Evolutionary conservation across 2,888 invertebrate genomes (phyloP), one percentile per base, ranked within the genome.

Genomic region (Nycteola revayana): DNA sequence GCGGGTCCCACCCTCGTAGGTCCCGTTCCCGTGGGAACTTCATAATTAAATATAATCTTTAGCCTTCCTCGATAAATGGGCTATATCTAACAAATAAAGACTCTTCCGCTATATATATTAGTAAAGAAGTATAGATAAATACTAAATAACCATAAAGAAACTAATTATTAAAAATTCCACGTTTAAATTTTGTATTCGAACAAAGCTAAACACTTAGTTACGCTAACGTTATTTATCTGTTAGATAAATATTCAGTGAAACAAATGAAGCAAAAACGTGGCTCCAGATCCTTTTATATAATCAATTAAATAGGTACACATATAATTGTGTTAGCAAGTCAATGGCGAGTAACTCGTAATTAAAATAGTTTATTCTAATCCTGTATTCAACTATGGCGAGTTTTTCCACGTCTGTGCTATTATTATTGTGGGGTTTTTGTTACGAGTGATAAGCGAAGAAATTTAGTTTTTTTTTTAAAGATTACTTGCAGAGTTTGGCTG

Each of bases 361-460:
- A 75, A 78, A 78, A 76, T 75, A 69, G 68, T 76, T 76, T 68
- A 75, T 76, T 68, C 61, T 69, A 69, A 68, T 66, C 61, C 59
- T 42, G 62, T 63, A 66, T 68, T 66, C 59, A 66, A 62, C 70
- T 63, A 64, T 67, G n/a, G n/a, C 64, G 59, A 73, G 68, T 77
- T 81, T 81, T 80, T 80, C 68, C 64, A 66, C 64, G 52, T 59
- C 63, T 64, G 54, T 68, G 68, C 62, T 59, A 62, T 49, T 52
- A 67, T 67, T 69, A 57, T 42, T 34, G 42, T 14, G 33, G 7
- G 49, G 60, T 23, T 8, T 51, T 49, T 32, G 50, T 33, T 2
- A 61, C 1, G 54, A 58, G 57, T 37, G 40, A 7, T 2, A 0
- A 45, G 70, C 69, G 70, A 32, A 6, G 14, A 14, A 14, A 2